Conservation (phyloP, 2,797 vertebrate species). For the Pseudomugil gertrudae region DNA sequence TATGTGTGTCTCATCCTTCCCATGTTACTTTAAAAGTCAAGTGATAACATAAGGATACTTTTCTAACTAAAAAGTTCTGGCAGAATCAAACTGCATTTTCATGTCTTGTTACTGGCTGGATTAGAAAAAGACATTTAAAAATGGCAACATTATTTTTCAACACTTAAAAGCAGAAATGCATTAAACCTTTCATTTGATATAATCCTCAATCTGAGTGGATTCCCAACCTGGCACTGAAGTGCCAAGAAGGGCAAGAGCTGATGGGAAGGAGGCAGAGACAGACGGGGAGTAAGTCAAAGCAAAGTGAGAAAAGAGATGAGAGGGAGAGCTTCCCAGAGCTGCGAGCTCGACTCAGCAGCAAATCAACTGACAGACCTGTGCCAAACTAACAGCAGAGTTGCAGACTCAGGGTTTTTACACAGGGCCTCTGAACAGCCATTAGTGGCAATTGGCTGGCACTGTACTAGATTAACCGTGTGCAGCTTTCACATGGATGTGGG, state of each 20-base stretch:
- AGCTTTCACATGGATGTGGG: constrained; percentile 59
- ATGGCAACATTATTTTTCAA: too few relatives aligned
- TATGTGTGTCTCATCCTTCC: constrained; percentile 6
- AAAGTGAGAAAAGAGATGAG: constrained; percentile 63
- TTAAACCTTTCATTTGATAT: not conserved
- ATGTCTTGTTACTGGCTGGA: not conserved
- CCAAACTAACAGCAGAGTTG: constrained; percentile 72
- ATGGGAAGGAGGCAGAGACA: constrained; percentile 63
- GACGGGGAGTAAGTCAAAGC: constrained; percentile 56
- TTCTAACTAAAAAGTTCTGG: too few relatives aligned
- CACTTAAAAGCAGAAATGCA: too few relatives aligned
- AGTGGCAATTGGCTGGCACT: constrained; percentile 54
- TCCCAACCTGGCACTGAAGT: constrained; percentile 26
- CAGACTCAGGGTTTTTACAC: constrained; percentile 70
- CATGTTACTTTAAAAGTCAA: constrained; percentile 1
- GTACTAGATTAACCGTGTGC: constrained; percentile 55
- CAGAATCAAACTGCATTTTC: not conserved
- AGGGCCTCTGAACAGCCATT: constrained; percentile 70
- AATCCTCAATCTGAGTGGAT: constrained; percentile 4
- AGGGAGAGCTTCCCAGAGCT: constrained; percentile 64
- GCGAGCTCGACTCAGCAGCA: constrained; percentile 68
- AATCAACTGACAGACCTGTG: constrained; percentile 68
- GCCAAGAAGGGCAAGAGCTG: constrained; percentile 39
- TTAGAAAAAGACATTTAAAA: too few relatives aligned
- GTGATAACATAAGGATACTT: constrained; percentile 14